Conservation (phyloP, 1,140 invertebrate genomes). For the Latrodectus geometricus region DNA sequence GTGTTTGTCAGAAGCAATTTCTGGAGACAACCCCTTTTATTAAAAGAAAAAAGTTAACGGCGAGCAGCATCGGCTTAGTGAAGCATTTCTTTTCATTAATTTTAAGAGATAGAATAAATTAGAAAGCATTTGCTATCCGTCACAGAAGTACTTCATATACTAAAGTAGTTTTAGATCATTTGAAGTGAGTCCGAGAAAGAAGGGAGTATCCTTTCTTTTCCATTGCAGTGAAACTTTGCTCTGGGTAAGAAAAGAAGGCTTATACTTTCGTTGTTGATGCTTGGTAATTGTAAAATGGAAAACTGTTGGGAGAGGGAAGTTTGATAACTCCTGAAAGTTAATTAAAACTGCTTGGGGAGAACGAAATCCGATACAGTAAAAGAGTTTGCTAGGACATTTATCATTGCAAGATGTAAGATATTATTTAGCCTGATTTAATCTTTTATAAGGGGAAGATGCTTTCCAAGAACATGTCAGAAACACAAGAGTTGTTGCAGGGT, state of each 20-base stretch:
- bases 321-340: slow-evolving; percentile 1
- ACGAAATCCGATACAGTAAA: background rate
- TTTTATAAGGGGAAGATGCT: background rate
- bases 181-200: slow-evolving; percentile 6
- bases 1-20: background rate
- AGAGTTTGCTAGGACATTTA: background rate
- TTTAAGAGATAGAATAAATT: slow-evolving; percentile 33
- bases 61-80: background rate
- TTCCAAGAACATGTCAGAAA: background rate
- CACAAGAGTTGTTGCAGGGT: background rate
- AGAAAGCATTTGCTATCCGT: slow-evolving; percentile 22
- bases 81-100: slow-evolving; percentile 7
- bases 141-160: background rate
- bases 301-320: background rate
- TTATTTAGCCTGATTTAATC: background rate
- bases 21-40: background rate
- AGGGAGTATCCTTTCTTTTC: background rate
- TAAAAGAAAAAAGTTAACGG: background rate
- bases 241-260: background rate
- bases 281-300: background rate
- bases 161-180: slow-evolving; percentile 1
- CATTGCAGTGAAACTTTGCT: background rate
- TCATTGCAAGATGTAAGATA: background rate
- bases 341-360: background rate
- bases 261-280: background rate